A percentile compares a stretch with the other conserved stretches of the same genome.
phyloP scores from a whole-genome alignment of 2,113 vertebrate species.

The Ciconia stormi region DNA sequence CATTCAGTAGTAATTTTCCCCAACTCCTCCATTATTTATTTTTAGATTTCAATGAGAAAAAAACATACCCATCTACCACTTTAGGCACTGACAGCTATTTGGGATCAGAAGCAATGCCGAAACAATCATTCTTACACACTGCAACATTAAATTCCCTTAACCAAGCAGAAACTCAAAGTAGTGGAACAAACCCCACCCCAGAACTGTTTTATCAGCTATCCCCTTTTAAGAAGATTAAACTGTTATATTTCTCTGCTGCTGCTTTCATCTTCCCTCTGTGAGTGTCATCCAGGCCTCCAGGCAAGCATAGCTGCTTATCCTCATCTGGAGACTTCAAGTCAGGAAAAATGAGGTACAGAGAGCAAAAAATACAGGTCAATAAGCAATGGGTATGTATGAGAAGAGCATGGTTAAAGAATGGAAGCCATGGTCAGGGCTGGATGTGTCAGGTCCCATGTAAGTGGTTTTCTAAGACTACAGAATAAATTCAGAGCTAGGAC shows the following conservation, averaged over 20 bases:
- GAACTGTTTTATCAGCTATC: constrained; percentile 42
- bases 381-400: neutral
- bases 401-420: neutral
- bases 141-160: constrained; percentile 26
- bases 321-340: neutral
- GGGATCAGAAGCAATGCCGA: neutral
- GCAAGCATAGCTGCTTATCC: neutral
- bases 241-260: constrained; percentile 34
- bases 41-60: constrained; percentile 28
- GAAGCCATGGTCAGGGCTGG: neutral
- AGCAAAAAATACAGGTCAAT: neutral
- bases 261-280: constrained; percentile 48
- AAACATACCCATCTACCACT: neutral
- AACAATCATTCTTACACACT: neutral
- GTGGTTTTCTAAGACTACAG: neutral
- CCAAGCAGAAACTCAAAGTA: constrained; percentile 28
- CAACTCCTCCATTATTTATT: neutral
- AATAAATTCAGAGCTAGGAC: neutral
- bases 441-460: neutral
- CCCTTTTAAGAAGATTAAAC: constrained; percentile 53
- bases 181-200: neutral
- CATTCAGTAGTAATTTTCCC: neutral
- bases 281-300: constrained; percentile 6
- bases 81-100: neutral
- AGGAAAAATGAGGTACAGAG: neutral